Evolutionary conservation across 2,113 vertebrate genomes (phyloP).

Genomic region (Nycticryphes semicollaris): DNA sequence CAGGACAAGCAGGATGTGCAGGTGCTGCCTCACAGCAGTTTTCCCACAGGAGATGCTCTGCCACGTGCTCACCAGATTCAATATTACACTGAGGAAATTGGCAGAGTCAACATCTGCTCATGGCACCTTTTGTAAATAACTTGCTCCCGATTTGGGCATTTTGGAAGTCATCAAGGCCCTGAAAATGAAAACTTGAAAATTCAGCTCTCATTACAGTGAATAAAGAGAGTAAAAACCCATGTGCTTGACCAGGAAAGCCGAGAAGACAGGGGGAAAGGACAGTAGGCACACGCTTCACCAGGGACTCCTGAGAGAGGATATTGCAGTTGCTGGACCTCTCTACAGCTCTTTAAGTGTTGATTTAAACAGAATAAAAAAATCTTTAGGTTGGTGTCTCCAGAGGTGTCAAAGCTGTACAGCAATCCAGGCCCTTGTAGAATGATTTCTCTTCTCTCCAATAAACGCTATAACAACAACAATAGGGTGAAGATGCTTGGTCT

Average conservation of each 20-base stretch:
- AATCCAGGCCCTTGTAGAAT: not conserved
- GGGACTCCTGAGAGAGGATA: rapidly evolving
- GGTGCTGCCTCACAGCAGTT: not conserved
- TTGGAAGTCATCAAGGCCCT: not conserved
- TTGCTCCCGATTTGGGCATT: not conserved
- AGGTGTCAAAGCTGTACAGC: too few relatives aligned
- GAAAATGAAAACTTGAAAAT: not conserved
- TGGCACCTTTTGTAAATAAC: not conserved
- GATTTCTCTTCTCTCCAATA: not conserved
- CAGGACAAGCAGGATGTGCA: rapidly evolving
- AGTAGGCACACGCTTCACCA: rapidly evolving
- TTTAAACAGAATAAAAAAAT: not conserved
- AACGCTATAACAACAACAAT: rapidly evolving
- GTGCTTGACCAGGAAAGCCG: not conserved
- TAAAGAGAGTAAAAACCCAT: rapidly evolving
- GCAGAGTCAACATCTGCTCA: not conserved
- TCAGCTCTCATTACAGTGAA: not conserved
- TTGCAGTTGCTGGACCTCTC: rapidly evolving
- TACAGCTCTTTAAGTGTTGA: too few relatives aligned
- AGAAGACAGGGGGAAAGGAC: not conserved
- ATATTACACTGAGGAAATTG: rapidly evolving
- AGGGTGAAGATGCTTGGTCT: not conserved
- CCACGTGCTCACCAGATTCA: rapidly evolving
- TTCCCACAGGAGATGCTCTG: not conserved
- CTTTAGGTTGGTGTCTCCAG: not conserved